A percentile compares a stretch with the other conserved stretches of the same genome.
phyloP scores from a whole-genome alignment of 2,113 vertebrate genomes.

The Proteles cristata region DNA sequence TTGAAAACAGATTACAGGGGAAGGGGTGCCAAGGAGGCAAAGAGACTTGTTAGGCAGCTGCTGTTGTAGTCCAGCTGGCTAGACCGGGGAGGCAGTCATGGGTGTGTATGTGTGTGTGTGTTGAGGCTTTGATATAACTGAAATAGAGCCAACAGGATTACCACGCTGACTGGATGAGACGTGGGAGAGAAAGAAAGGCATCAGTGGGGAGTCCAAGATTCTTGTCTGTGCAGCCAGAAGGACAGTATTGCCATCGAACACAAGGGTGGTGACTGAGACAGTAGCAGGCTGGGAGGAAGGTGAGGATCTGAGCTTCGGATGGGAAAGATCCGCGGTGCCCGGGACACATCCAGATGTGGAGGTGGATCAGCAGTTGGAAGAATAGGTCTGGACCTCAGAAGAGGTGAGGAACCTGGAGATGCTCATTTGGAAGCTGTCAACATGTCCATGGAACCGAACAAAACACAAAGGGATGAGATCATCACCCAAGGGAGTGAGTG shows the following conservation, averaged over 20 bases:
- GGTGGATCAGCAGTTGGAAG: rapidly evolving
- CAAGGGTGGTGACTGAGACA: rapidly evolving
- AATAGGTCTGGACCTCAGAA: neutral
- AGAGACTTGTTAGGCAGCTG: neutral
- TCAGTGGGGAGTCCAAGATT: neutral
- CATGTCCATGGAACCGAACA: too few relatives aligned
- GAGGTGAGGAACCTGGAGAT: neutral
- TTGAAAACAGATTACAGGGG: neutral
- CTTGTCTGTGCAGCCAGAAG: neutral
- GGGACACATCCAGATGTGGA: neutral
- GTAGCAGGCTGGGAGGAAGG: neutral
- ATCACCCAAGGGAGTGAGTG: too few relatives aligned
- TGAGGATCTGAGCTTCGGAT: neutral
- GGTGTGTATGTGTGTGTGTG: neutral
- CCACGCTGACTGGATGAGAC: neutral
- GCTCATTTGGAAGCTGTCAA: neutral
- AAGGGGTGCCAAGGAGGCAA: neutral
- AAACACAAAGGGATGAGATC: neutral
- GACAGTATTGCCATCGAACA: neutral
- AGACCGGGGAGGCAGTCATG: too few relatives aligned
- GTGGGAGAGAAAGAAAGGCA: neutral
- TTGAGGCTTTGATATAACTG: neutral
- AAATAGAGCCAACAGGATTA: neutral
- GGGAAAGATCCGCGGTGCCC: neutral
- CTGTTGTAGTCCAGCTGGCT: neutral